Evolutionary conservation across 2,888 invertebrate genomes (phyloP), one percentile per base, ranked within the genome.

Genomic region (Dorcus parallelipipedus): DNA sequence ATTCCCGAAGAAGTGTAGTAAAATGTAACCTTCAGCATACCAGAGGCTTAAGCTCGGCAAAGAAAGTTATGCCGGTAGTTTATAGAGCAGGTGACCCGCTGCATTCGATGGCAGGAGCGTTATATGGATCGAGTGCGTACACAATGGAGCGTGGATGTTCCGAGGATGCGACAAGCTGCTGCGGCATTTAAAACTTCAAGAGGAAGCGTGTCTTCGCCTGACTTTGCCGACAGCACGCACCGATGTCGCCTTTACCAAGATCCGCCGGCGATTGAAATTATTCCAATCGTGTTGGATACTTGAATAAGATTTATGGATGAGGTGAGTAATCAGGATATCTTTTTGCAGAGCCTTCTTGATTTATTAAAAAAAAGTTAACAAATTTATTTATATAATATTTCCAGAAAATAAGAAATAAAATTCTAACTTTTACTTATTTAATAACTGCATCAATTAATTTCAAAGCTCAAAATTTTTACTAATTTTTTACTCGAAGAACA

Each of bases 51-150:
- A 14, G 20, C 23, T 23, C 38, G 43, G 38, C 39, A 54, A 54
- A 54, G 47, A 47, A 39, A 38, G 33, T 43, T 45, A 54, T 54
- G 54, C 38, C 38, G 54, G 45, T 54, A 54, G 54, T 54, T 54
- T 54, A 54, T 54, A 39, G 54, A 54, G 38, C 45, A 38, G 43
- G 38, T 43, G 54, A 47, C 45, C 38, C 38, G 47, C 45, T 45
- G 54, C 38, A 54, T 47, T 47, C 45, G 38, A 38, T 47, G 54
- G 47, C 47, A 47, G 45, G 45, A 45, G 59, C 58, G 54, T 60
- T 59, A 63, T 63, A 58, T 63, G 58, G 62, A 58, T 55, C 62
- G 62, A 60, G 41, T 60, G 58, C 51, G 58, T 58, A 58, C 62
- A 56, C 62, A 60, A 60, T 58, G 60, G 58, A 60, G 60, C 60